These are phyloP conservation scores for Sardina pilchardus DNA, from an alignment of 2,113 vertebrate genomes.

Conservation along the genomic window DNA sequence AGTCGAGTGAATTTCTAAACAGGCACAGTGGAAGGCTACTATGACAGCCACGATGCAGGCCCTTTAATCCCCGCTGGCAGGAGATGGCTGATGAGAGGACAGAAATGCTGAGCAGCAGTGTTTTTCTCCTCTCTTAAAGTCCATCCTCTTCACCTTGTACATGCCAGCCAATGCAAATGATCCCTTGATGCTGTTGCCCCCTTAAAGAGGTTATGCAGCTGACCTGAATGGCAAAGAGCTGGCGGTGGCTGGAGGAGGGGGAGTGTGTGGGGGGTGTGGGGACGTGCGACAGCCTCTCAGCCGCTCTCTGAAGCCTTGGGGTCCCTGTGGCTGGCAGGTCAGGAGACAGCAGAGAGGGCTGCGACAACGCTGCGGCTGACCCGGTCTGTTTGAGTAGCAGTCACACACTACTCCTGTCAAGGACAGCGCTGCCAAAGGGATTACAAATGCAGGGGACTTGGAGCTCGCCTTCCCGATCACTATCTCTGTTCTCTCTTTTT, in stretches of 20 bases:
- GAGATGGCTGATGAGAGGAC: conserved; percentile 20
- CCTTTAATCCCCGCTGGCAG: conserved; percentile 25
- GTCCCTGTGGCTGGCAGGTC: neutral
- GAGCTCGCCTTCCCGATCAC: neutral
- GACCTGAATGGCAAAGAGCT: conserved; percentile 3
- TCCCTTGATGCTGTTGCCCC: conserved; percentile 7
- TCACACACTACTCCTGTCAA: neutral
- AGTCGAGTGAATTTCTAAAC: neutral
- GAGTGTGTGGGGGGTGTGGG: neutral
- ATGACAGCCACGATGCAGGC: neutral
- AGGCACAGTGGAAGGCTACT: neutral
- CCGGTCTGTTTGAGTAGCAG: neutral
- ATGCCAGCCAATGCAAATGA: conserved; percentile 44
- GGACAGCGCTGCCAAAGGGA: neutral
- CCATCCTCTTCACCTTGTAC: conserved; percentile 29
- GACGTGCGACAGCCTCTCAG: neutral
- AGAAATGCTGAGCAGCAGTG: conserved; percentile 25
- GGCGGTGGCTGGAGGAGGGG: neutral
- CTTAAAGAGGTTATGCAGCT: conserved; percentile 39
- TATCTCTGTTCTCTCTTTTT: neutral
- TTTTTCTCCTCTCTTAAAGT: neutral
- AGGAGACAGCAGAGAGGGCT: neutral
- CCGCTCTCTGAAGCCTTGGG: neutral
- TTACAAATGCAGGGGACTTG: too few species aligned
- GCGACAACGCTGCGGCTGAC: neutral